A percentile compares a stretch with the other conserved stretches of the same genome.
These are phyloP conservation scores for Cryptoprocta ferox DNA, from an alignment of 2,797 vertebrate genomes.

Conservation along the genomic window DNA sequence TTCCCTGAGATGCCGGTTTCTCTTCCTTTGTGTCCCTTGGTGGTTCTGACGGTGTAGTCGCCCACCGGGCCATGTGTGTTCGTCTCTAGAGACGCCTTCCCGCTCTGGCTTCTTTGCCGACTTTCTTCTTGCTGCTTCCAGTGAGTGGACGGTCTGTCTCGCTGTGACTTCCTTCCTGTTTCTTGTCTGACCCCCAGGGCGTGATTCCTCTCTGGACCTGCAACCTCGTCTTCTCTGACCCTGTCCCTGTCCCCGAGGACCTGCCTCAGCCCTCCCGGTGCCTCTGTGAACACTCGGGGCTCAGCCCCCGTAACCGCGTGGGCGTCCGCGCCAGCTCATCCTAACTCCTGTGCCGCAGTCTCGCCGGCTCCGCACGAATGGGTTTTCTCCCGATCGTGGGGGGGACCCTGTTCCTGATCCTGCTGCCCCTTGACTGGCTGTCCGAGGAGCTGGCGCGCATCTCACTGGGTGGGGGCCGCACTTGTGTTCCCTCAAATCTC, in stretches of 20 bases:
- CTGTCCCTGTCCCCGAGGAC: not conserved
- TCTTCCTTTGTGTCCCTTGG: not conserved
- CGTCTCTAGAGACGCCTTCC: not conserved
- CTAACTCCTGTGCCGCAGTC: not conserved
- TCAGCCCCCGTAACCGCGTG: not conserved
- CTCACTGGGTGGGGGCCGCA: not conserved
- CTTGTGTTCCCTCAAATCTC: not conserved
- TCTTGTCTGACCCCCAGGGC: not conserved
- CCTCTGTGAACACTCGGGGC: not conserved
- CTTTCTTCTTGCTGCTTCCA: no score
- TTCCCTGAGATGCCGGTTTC: not conserved
- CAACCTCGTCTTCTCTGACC: not conserved
- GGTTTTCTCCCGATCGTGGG: not conserved
- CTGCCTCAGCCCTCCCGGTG: no score
- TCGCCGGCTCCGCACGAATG: no score
- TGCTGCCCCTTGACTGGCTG: not conserved
- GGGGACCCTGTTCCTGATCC: not conserved
- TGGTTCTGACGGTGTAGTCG: not conserved
- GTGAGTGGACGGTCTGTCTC: not conserved
- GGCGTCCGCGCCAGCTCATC: no score
- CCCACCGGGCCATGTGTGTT: fast-evolving
- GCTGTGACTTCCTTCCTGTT: not conserved
- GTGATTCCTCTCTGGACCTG: not conserved
- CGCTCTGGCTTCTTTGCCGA: not conserved
- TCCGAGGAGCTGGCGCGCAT: fast-evolving